A percentile compares a stretch with the other conserved stretches of the same genome.
Conservation (phyloP, 2,113 vertebrate genomes). For the Sorex fumeus region DNA sequence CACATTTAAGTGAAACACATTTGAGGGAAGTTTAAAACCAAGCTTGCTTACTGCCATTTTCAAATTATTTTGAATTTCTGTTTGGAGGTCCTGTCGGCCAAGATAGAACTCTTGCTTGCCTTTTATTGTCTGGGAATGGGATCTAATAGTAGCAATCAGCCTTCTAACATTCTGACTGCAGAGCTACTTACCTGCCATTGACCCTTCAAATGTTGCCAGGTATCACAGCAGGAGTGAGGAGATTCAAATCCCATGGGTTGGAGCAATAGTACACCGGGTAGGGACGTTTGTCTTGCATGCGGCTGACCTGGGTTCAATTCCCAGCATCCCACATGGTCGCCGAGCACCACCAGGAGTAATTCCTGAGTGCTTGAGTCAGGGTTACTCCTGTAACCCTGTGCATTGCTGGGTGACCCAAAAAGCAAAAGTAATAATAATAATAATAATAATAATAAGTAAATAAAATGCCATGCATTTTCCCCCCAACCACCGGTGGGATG, state of each 20-base stretch:
- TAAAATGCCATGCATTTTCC: no score
- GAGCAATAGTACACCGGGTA: no score
- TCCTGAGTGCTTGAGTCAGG: no score
- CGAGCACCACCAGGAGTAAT: no score
- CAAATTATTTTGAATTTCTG: background rate
- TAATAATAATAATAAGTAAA: no score
- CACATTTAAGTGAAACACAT: conserved; percentile 21
- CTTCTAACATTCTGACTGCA: background rate
- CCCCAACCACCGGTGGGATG: background rate
- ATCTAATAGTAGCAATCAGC: background rate
- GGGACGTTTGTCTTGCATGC: no score
- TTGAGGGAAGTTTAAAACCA: background rate
- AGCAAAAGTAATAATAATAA: no score
- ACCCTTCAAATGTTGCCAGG: background rate
- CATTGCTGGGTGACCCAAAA: no score
- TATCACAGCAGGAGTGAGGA: background rate
- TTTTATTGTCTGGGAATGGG: background rate
- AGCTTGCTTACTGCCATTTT: background rate
- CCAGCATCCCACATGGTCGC: no score
- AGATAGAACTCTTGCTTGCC: background rate
- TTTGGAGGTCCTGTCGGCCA: background rate
- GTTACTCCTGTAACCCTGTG: no score
- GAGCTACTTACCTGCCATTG: background rate
- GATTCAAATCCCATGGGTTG: background rate
- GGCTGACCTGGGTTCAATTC: no score